Evolutionary conservation across 2,888 invertebrate species (phyloP), one percentile per base, ranked within the genome.

Genomic region (Eurois occulta): DNA sequence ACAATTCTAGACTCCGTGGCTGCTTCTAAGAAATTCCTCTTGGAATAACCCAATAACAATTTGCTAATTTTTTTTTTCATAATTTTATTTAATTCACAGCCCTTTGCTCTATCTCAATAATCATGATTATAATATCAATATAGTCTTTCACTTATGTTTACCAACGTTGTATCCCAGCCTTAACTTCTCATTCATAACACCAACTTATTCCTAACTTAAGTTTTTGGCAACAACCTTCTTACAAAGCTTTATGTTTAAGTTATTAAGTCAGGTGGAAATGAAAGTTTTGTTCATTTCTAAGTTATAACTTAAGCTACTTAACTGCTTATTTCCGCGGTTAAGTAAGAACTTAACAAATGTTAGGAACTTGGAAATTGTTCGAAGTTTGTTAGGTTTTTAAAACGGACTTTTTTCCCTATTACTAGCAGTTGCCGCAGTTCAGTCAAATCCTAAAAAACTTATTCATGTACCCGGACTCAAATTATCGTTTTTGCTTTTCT

Each of bases 251-350:
- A 35, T 16, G 24, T 55, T 62, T 24, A 32, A 60, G 28, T 69
- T 65, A 28, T 46, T 28, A 72, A 72, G n/a, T 62, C 18, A 55
- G 38, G 72, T 79, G 24, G 69, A 72, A 48, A 21, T 10, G 13
- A 62, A 84, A 62, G 4, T 28, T 28, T 67, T 67, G 65, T 70
- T 77, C 13, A 60, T 67, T 71, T 83, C 32, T 46, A n/a, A 71
- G 55, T 55, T 48, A 28, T 62, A 66, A 81, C 65, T 84, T 62
- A n/a, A 62, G 38, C 18, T 55, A n/a, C 68, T 84, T 84, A 84
- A 62, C 38, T 70, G 38, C 43, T 68, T 72, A 58, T 68, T 83
- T 68, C 24, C 16, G 68, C 21, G 68, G 79, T 58, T 46, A 58
- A 21, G n/a, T 77, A 8, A 32, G 16, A 35, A 58, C 28, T 81